Percentiles rank a stretch among this genome's conserved stretches.
Conservation (phyloP, 2,113 vertebrate genomes). For the Sander lucioperca region DNA sequence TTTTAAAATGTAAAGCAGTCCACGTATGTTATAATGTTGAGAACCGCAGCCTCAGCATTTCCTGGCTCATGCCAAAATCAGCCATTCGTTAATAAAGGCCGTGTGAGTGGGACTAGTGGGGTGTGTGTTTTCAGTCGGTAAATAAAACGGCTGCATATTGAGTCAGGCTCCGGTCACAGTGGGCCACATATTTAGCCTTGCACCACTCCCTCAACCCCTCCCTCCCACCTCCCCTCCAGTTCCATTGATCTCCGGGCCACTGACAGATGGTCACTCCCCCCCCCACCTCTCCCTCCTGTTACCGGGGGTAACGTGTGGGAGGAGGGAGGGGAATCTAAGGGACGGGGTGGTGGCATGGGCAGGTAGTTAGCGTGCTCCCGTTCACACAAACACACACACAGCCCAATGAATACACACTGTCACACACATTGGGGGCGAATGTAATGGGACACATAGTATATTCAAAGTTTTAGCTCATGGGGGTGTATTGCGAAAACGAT, state of each 20-base stretch:
- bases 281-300: constrained; percentile 54
- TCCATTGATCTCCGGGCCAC: constrained; percentile 80
- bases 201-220: constrained; percentile 47
- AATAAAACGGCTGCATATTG: constrained; percentile 77
- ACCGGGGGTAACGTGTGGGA: constrained; percentile 73
- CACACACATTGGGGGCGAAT: not conserved
- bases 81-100: constrained; percentile 69
- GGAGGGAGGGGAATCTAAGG: constrained; percentile 58
- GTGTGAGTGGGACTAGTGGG: constrained; percentile 61
- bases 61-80: constrained; percentile 42
- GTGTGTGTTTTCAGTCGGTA: constrained; percentile 67
- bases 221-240: constrained; percentile 36
- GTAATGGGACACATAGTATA: not conserved
- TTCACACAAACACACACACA: not conserved
- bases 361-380: constrained; percentile 58
- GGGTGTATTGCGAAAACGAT: constrained; percentile 10
- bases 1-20: not conserved
- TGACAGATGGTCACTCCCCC: constrained; percentile 82
- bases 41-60: constrained; percentile 17
- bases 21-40: not conserved
- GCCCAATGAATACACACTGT: not conserved
- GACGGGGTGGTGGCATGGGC: constrained; percentile 49
- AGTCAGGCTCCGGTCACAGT: constrained; percentile 72
- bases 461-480: constrained; percentile 17
- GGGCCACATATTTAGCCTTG: constrained; percentile 77